Percentiles rank a stretch among this genome's conserved stretches.
phyloP scores from a whole-genome alignment of 2,888 invertebrate species.

The Drosophila robusta region DNA sequence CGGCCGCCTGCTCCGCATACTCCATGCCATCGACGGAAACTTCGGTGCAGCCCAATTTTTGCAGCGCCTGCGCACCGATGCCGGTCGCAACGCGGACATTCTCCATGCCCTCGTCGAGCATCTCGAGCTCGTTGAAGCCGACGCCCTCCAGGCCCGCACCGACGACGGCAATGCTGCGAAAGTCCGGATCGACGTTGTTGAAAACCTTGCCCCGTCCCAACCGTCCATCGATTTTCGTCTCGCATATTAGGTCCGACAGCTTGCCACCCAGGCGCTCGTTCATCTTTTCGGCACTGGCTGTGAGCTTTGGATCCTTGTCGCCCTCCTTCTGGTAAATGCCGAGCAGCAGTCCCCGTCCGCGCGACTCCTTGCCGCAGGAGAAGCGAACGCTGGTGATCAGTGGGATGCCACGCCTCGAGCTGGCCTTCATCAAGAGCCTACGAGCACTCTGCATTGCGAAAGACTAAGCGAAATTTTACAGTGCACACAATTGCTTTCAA shows the following conservation, averaged over 20 bases:
- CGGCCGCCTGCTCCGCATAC: slow-evolving; percentile 89
- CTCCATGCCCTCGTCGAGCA: slow-evolving; percentile 89
- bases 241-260: slow-evolving; percentile 84
- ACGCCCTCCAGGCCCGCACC: slow-evolving; percentile 88
- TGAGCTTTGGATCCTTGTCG: slow-evolving; percentile 84
- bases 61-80: slow-evolving; percentile 85
- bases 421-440: slow-evolving; percentile 19
- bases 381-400: slow-evolving; percentile 22
- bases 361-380: slow-evolving; percentile 14
- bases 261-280: slow-evolving; percentile 85
- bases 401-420: background rate
- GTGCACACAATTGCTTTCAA: background rate
- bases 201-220: slow-evolving; percentile 85
- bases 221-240: slow-evolving; percentile 81
- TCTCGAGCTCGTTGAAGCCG: slow-evolving; percentile 88
- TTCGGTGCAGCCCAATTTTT: slow-evolving; percentile 85
- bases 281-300: slow-evolving; percentile 85
- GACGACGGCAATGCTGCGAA: slow-evolving; percentile 88
- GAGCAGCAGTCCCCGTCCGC: slow-evolving; percentile 85
- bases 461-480: background rate
- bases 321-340: slow-evolving; percentile 86
- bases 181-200: slow-evolving; percentile 87
- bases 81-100: slow-evolving; percentile 89
- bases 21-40: slow-evolving; percentile 88
- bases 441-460: slow-evolving; percentile 47